A percentile compares a stretch with the other conserved stretches of the same genome.
These are phyloP conservation scores for Sprattus sprattus DNA, from an alignment of 2,113 vertebrate genomes.

Conservation along the genomic window DNA sequence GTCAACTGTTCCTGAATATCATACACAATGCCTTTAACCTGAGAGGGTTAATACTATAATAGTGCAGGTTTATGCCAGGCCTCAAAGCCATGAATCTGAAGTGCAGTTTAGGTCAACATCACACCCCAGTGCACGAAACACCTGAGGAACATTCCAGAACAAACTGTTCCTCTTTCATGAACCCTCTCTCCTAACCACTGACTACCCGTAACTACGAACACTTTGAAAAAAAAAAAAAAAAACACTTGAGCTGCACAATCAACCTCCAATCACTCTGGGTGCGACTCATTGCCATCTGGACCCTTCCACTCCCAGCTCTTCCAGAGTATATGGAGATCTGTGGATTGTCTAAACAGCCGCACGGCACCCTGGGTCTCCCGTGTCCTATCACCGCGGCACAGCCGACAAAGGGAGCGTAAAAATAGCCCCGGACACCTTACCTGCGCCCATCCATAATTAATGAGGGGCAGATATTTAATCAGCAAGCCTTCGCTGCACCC, in stretches of 20 bases:
- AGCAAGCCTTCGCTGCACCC: conserved; percentile 35
- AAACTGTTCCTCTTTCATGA: background rate
- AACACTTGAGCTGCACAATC: background rate
- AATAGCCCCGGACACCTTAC: conserved; percentile 46
- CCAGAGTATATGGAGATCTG: conserved; percentile 20
- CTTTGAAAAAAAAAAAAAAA: background rate
- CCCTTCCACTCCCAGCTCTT: background rate
- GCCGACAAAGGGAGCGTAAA: conserved; percentile 46
- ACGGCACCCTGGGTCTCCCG: conserved; percentile 32
- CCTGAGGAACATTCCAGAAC: background rate
- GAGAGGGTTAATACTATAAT: background rate
- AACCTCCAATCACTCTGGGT: background rate
- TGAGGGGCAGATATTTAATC: conserved; percentile 39
- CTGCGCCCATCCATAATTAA: conserved; percentile 50
- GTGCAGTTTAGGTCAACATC: background rate
- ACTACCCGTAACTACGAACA: background rate
- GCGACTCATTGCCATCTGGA: background rate
- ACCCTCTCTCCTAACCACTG: background rate
- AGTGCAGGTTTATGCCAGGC: background rate
- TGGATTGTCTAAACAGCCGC: conserved; percentile 19
- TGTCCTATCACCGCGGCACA: conserved; percentile 33
- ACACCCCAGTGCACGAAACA: background rate
- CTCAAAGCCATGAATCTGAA: background rate
- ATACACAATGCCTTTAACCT: background rate
- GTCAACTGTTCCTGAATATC: background rate